A percentile compares a stretch with the other conserved stretches of the same genome.
Conservation (phyloP, 2,797 vertebrate genomes). For the Periparus ater region DNA sequence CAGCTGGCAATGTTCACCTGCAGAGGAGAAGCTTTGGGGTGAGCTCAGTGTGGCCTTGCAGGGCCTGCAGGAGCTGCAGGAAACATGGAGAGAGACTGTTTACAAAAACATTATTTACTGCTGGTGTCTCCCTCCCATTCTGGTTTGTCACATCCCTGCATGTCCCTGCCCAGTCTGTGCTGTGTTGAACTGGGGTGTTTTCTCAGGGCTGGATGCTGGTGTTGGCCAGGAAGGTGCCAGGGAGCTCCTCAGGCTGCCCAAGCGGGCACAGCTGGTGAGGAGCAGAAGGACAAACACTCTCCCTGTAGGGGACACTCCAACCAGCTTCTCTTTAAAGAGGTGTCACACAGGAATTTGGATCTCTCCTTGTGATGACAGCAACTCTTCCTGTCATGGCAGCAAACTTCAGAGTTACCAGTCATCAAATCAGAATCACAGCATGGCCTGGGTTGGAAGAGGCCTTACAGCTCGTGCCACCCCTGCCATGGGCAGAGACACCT, state of each 20-base stretch:
- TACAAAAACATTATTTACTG: background rate
- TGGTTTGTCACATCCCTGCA: background rate
- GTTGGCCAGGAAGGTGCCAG: background rate
- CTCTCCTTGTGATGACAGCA: background rate
- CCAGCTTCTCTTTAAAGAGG: background rate
- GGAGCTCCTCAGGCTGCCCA: background rate
- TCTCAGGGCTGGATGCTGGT: background rate
- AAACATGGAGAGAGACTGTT: background rate
- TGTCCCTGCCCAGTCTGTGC: background rate
- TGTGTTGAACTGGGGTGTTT: background rate
- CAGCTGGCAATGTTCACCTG: background rate
- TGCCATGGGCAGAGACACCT: background rate
- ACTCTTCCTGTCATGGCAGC: background rate
- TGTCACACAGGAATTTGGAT: accelerated
- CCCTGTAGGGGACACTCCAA: accelerated
- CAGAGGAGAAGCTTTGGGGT: background rate
- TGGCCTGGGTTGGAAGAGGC: background rate
- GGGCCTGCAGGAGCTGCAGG: background rate
- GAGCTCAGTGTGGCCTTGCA: accelerated
- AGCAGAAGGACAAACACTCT: background rate
- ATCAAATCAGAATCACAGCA: background rate
- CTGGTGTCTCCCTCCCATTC: background rate
- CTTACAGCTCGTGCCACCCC: background rate
- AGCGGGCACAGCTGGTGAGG: accelerated
- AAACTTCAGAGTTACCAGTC: background rate